Conservation (phyloP, 2,113 vertebrate genomes). For the Actenoides hombroni region DNA sequence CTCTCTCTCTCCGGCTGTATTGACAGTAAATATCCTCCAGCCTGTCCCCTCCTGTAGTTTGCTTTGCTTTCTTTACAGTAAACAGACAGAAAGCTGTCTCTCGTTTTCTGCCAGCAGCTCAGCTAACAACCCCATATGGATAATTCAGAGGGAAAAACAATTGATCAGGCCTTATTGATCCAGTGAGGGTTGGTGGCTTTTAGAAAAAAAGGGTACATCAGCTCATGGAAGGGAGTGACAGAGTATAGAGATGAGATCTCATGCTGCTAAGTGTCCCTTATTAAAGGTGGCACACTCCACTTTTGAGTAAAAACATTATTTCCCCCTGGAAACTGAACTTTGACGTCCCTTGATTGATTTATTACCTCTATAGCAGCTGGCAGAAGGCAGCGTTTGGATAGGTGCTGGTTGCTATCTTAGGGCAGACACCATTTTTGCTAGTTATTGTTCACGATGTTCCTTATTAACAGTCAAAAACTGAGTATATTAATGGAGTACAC, state of each 20-base stretch:
- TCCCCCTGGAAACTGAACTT: not conserved
- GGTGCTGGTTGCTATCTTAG: not conserved
- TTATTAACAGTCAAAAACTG: not conserved
- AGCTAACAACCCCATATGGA: conserved; percentile 22
- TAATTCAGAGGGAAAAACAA: conserved; percentile 45
- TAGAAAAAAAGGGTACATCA: not conserved
- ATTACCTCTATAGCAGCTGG: not conserved
- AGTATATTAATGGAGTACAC: not conserved
- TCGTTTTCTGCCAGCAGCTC: conserved; percentile 30
- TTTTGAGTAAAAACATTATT: conserved; percentile 3
- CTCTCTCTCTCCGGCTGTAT: conserved; percentile 42
- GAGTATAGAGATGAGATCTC: not conserved
- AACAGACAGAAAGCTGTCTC: conserved; percentile 63
- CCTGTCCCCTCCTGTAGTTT: conserved; percentile 44
- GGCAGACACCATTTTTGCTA: not conserved
- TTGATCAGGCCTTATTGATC: conserved; percentile 41
- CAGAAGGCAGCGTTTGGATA: not conserved
- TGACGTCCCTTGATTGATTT: not conserved
- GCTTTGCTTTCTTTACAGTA: conserved; percentile 72
- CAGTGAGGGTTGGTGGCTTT: not conserved
- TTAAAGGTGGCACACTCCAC: not conserved
- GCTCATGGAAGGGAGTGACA: not conserved
- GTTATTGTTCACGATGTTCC: not conserved
- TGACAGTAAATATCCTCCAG: conserved; percentile 72
- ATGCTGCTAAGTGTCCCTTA: not conserved